Base-by-base conservation (phyloP, 1,140 invertebrate genomes). In the Idris sp. region DNA sequence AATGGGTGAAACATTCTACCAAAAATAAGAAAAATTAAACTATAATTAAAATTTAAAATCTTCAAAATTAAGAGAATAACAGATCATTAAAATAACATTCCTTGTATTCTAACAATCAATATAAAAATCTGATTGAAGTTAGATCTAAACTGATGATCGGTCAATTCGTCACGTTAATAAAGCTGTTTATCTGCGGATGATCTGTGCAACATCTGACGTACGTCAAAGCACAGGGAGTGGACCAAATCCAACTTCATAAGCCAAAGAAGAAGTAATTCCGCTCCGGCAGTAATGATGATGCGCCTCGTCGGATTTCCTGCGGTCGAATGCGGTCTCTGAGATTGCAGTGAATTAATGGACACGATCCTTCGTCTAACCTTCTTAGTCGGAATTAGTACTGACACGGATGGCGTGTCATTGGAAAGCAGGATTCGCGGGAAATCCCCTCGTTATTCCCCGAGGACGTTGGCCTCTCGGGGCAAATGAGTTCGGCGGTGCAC, bases 311-410 rank as follows among this genome's bases (percentile, higher is more conserved):
- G 74, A 79, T 76, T 74, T 76, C 56, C 48, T 75, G 79, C 54
- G 74, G 78, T 68, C 67, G 68, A 25, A 74, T 76, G 62, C 28
- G 46, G 72, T 58, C 71, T 44, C 49, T 35, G 35, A 74, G 74
- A 62, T 44, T 53, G 68, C 36, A 56, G 19, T 65, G 77, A 83
- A 83, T 83, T 82, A 83, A 82, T 82, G 80, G 81, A 62, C 41
- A 65, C 62, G 73, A 77, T 76, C 59, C 51, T 74, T 33, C 69
- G 53, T 81, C 79, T 76, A 80, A 79, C 76, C 77, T 80, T 78
- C 81, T 83, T 81, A 83, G 76, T 46, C 56, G 71, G 78, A 81
- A 83, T 82, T 83, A 83, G 82, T 79, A 79, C 75, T 72, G 79
- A 84, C 81, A 79, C 74, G 78, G 74, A 79, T 69, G 77, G 74